These are phyloP conservation scores for Brachypodius melanocephalos DNA, from an alignment of 2,113 vertebrate species.

Conservation along the genomic window DNA sequence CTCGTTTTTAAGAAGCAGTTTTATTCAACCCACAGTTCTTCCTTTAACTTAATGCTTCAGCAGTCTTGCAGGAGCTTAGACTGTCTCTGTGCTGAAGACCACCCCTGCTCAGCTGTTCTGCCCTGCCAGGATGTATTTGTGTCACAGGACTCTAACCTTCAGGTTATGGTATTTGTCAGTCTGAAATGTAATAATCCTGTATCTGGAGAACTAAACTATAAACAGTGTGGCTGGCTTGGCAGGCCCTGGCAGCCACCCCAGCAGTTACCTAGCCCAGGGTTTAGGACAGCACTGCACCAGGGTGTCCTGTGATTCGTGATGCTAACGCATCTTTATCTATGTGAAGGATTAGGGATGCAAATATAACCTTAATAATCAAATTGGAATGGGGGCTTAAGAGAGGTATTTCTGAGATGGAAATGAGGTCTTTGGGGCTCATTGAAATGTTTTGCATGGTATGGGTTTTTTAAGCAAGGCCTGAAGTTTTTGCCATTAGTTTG, in stretches of 20 bases:
- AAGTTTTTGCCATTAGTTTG: neutral
- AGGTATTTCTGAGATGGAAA: neutral
- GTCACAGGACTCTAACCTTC: constrained; percentile 4
- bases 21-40: neutral
- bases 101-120: neutral
- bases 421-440: neutral
- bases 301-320: neutral
- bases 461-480: neutral
- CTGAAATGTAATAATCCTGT: neutral
- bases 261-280: neutral
- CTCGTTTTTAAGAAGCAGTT: neutral
- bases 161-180: constrained; percentile 25
- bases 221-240: constrained; percentile 22
- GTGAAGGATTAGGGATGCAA: neutral
- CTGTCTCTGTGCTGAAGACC: neutral
- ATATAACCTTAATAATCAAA: neutral
- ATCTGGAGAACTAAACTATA: neutral
- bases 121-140: constrained; percentile 1
- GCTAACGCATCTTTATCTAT: neutral
- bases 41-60: neutral
- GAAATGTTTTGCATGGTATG: neutral
- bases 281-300: neutral
- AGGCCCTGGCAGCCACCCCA: neutral
- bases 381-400: neutral
- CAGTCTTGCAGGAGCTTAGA: neutral